These are phyloP conservation scores for Enteromius unitaeniatus DNA, from an alignment of 2,797 vertebrate species.

Conservation along the genomic window DNA sequence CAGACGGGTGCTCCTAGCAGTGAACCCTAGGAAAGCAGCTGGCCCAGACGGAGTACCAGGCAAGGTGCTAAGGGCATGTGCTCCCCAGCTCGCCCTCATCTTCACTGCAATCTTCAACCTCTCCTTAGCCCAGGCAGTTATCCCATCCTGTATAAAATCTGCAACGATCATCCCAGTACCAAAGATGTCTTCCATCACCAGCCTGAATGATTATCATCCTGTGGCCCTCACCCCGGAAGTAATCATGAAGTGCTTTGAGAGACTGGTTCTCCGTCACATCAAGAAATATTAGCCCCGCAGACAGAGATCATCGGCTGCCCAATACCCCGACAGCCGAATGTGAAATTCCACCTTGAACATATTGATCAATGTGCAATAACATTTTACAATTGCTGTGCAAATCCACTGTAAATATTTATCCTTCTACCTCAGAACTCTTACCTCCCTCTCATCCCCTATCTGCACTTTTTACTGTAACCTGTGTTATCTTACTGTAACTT, in stretches of 20 bases:
- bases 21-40: constrained; percentile 1
- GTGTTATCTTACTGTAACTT: too few species aligned
- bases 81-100: constrained; percentile 1
- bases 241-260: constrained; percentile 5
- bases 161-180: constrained; percentile 2
- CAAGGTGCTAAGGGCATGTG: constrained; percentile 10
- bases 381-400: too few species aligned
- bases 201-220: background rate
- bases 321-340: too few species aligned
- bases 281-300: background rate
- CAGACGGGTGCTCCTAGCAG: background rate
- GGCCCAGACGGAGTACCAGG: background rate
- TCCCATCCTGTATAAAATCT: background rate
- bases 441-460: too few species aligned
- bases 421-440: too few species aligned
- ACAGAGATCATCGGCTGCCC: background rate
- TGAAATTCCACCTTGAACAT: too few species aligned
- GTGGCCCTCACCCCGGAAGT: background rate
- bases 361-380: too few species aligned
- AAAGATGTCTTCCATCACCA: constrained; percentile 9
- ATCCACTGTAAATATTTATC: too few species aligned
- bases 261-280: background rate
- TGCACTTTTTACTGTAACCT: too few species aligned
- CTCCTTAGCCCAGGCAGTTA: constrained; percentile 11
- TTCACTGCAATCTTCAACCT: background rate